Percentiles rank a stretch among this genome's conserved stretches.
Conservation (phyloP, 2,113 vertebrate genomes). For the Uria aalge region DNA sequence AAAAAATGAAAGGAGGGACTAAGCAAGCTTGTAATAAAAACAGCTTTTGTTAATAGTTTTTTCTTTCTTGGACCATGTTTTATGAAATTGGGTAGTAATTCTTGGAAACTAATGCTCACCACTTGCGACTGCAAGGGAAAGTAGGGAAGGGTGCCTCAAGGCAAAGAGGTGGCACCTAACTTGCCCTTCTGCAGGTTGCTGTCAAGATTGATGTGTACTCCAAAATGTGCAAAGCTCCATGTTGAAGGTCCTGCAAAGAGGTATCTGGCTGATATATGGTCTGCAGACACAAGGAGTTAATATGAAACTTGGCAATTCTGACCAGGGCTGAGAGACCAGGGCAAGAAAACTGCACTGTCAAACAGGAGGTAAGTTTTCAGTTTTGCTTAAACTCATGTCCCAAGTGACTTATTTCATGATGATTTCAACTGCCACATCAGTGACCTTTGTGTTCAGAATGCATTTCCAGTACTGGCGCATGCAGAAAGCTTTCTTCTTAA, state of each 20-base stretch:
- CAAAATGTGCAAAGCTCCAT: neutral
- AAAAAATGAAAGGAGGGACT: neutral
- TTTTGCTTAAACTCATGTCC: constrained; percentile 24
- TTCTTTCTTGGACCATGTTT: neutral
- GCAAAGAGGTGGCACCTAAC: neutral
- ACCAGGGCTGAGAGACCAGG: neutral
- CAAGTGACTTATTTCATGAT: constrained; percentile 39
- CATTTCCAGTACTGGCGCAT: constrained; percentile 10
- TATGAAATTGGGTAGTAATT: neutral
- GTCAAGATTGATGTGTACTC: neutral
- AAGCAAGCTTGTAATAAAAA: neutral
- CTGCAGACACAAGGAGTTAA: neutral
- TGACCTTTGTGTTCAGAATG: constrained; percentile 52
- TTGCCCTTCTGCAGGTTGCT: neutral
- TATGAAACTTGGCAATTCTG: neutral
- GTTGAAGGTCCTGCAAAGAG: neutral
- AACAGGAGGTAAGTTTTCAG: constrained; percentile 17
- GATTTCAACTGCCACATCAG: constrained; percentile 52
- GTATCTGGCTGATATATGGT: neutral
- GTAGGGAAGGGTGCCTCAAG: neutral
- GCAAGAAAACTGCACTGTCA: constrained; percentile 7
- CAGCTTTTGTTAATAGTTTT: neutral
- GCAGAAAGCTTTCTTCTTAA: constrained; percentile 58
- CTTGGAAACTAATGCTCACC: neutral
- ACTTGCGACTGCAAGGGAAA: neutral